Percentiles rank a stretch among this genome's conserved stretches.
These are phyloP conservation scores for Tethea ocularis DNA, from an alignment of 2,888 invertebrate genomes.

Conservation along the genomic window DNA sequence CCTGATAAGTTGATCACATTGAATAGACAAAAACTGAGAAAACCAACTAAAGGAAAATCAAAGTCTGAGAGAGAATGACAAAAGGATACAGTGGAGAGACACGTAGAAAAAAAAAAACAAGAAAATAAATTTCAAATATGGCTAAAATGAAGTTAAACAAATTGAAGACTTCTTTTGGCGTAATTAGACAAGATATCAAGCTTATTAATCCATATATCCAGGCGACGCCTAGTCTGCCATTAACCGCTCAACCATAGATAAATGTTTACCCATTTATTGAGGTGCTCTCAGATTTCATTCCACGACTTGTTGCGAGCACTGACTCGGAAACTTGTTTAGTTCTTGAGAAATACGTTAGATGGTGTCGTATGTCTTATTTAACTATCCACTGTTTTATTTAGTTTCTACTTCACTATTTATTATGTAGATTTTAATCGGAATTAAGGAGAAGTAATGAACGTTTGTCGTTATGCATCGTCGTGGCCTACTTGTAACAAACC, in stretches of 20 bases:
- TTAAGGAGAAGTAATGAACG: slow-evolving; percentile 16
- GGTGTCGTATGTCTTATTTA: slow-evolving; percentile 42
- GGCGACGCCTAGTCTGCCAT: slow-evolving; percentile 50
- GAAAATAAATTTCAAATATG: not conserved
- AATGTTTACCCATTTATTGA: slow-evolving; percentile 58
- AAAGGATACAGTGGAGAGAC: too few species aligned
- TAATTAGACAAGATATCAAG: slow-evolving; percentile 6
- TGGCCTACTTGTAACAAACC: not conserved
- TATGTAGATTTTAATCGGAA: slow-evolving; percentile 7
- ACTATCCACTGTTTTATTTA: slow-evolving; percentile 39
- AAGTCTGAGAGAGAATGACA: too few species aligned
- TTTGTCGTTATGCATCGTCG: not conserved
- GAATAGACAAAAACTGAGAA: too few species aligned
- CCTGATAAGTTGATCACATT: too few species aligned
- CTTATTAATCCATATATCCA: slow-evolving; percentile 25
- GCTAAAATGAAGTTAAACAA: not conserved
- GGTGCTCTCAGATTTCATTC: slow-evolving; percentile 48
- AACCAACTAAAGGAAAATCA: too few species aligned
- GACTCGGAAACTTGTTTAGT: slow-evolving; percentile 41
- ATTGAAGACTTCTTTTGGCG: not conserved
- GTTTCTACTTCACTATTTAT: slow-evolving; percentile 27
- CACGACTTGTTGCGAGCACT: slow-evolving; percentile 32
- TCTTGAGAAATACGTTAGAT: slow-evolving; percentile 40
- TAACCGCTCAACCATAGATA: slow-evolving; percentile 46
- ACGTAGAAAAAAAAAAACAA: not conserved